Percentiles rank a stretch among this genome's conserved stretches.
These are phyloP conservation scores for Lophochroa leadbeateri DNA, from an alignment of 2,113 vertebrate genomes.

Conservation along the genomic window DNA sequence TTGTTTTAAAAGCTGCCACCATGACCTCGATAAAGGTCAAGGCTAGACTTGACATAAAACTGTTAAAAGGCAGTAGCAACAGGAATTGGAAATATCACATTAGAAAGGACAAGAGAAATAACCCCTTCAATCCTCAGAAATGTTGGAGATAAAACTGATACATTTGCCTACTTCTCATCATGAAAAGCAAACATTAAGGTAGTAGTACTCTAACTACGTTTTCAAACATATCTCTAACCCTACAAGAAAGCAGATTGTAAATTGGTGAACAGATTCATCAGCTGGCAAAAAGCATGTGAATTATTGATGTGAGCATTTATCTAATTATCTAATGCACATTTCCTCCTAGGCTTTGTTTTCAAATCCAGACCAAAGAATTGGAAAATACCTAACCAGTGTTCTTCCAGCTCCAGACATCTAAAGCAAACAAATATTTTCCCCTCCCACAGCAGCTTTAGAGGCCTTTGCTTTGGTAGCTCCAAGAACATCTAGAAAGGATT, in stretches of 20 bases:
- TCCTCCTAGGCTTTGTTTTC: background rate
- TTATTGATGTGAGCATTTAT: background rate
- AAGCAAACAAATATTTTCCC: background rate
- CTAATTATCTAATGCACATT: background rate
- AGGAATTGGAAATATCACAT: background rate
- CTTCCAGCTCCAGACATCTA: background rate
- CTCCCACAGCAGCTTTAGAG: background rate
- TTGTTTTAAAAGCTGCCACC: slow-evolving; percentile 25
- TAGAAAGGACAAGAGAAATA: background rate
- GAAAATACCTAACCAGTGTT: background rate
- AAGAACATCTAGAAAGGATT: background rate
- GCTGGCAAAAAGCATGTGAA: background rate
- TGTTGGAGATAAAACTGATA: background rate
- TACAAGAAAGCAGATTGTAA: background rate
- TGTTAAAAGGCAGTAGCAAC: background rate
- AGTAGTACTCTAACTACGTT: background rate
- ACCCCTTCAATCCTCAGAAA: background rate
- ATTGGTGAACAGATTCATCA: background rate
- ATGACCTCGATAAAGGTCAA: slow-evolving; percentile 39
- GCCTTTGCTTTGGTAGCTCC: background rate
- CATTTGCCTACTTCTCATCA: background rate
- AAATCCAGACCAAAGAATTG: background rate
- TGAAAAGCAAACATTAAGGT: background rate
- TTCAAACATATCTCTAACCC: background rate
- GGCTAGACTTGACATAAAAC: background rate